Conservation (phyloP, 2,113 vertebrate genomes). For the Ginglymostoma cirratum region DNA sequence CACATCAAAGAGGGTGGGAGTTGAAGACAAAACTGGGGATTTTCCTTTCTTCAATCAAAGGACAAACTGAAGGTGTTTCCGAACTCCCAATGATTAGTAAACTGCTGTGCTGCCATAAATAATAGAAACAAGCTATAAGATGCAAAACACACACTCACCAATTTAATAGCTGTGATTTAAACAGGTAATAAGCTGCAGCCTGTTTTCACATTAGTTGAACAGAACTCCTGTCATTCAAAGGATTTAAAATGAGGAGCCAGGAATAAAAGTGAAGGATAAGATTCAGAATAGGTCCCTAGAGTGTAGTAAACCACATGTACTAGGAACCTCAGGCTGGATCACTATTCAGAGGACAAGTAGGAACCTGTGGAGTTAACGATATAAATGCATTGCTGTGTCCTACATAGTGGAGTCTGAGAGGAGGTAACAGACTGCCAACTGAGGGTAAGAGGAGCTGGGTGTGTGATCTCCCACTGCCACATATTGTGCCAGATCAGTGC, state of each 20-base stretch:
- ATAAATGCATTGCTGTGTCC: too few species aligned
- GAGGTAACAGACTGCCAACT: too few species aligned
- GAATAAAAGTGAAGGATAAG: slow-evolving; percentile 22
- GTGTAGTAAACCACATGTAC: background rate
- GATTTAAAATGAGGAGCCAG: background rate
- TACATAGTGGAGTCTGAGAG: too few species aligned
- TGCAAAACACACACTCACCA: background rate
- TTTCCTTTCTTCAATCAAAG: background rate
- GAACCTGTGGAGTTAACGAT: background rate
- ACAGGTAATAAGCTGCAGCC: background rate
- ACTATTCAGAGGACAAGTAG: background rate
- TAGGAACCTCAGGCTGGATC: background rate
- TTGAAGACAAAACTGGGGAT: background rate
- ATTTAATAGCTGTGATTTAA: slow-evolving; percentile 20
- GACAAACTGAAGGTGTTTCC: background rate
- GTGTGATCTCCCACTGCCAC: background rate
- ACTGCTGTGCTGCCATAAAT: background rate
- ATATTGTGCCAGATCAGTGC: background rate
- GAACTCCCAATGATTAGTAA: background rate
- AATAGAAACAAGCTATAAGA: background rate
- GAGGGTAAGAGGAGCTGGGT: background rate
- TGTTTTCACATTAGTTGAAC: background rate
- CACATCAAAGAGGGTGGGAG: background rate
- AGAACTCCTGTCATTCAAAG: background rate
- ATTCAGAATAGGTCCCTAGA: background rate